Conservation (phyloP, 2,113 vertebrate genomes). For the Monopterus albus region DNA sequence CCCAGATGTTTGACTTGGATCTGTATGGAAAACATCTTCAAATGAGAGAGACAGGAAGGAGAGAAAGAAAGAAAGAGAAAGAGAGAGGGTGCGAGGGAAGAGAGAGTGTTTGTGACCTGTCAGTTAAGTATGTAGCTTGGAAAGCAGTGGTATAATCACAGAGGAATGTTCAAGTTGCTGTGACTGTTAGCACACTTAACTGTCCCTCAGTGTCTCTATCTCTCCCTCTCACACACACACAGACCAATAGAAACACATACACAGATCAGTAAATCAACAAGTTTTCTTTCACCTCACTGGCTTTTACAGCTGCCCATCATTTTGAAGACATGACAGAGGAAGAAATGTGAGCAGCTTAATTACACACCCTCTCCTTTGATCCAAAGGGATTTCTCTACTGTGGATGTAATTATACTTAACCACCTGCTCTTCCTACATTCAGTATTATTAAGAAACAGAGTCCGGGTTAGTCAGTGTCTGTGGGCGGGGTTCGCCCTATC, state of each 20-base stretch:
- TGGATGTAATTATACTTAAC: conserved; percentile 18
- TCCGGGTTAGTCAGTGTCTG: conserved; percentile 27
- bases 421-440: conserved; percentile 20
- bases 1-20: conserved; percentile 80
- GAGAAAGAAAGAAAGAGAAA: conserved; percentile 5
- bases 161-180: conserved; percentile 73
- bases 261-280: conserved; percentile 55
- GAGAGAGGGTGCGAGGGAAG: conserved; percentile 15
- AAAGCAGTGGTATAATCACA: conserved; percentile 72
- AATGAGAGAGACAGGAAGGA: conserved; percentile 38
- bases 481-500: conserved; percentile 40
- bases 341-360: conserved; percentile 35
- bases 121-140: conserved; percentile 69
- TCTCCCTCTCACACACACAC: conserved; percentile 13
- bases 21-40: conserved; percentile 68
- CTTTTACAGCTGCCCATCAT: conserved; percentile 39
- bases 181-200: conserved; percentile 50
- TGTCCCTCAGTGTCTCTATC: conserved; percentile 26
- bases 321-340: conserved; percentile 13
- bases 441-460: conserved; percentile 1
- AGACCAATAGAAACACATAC: conserved; percentile 43
- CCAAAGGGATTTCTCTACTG: conserved; percentile 5
- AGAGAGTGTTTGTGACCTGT: conserved; percentile 4
- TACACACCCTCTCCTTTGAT: conserved; percentile 10
- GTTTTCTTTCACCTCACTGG: conserved; percentile 45